These are phyloP conservation scores for Acridotheres tristis DNA, from an alignment of 2,797 vertebrate species.

Conservation along the genomic window DNA sequence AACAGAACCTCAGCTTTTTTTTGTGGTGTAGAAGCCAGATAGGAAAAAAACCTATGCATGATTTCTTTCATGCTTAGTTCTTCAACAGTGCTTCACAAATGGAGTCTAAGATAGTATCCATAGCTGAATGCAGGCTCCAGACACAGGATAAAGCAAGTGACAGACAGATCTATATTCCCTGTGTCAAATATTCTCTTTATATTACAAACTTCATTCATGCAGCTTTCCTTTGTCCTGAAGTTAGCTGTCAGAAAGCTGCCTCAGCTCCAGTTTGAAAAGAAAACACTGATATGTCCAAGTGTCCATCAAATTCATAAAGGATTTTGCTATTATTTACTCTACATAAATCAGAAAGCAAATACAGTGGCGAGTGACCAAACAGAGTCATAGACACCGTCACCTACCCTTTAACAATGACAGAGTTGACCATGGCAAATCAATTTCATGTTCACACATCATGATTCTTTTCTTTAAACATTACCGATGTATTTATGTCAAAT, in stretches of 20 bases:
- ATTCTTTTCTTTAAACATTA: not conserved
- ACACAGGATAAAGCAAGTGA: not conserved
- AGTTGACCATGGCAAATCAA: not conserved
- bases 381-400: not conserved
- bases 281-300: not conserved
- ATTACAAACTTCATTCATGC: not conserved
- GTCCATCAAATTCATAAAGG: not conserved
- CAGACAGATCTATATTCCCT: not conserved
- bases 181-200: not conserved
- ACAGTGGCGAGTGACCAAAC: not conserved
- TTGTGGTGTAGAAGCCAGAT: not conserved
- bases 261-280: not conserved
- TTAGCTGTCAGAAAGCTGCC: not conserved
- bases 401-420: conserved; percentile 23
- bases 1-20: not conserved
- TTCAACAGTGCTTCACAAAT: not conserved
- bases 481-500: not conserved
- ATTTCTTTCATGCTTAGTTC: not conserved
- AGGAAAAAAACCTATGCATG: not conserved
- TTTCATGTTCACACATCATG: not conserved
- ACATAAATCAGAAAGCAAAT: not conserved
- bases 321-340: not conserved
- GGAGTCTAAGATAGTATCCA: not conserved
- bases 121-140: not conserved
- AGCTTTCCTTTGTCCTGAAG: not conserved